Conservation (phyloP, 2,888 invertebrate genomes). For the Portevinia maculata region DNA sequence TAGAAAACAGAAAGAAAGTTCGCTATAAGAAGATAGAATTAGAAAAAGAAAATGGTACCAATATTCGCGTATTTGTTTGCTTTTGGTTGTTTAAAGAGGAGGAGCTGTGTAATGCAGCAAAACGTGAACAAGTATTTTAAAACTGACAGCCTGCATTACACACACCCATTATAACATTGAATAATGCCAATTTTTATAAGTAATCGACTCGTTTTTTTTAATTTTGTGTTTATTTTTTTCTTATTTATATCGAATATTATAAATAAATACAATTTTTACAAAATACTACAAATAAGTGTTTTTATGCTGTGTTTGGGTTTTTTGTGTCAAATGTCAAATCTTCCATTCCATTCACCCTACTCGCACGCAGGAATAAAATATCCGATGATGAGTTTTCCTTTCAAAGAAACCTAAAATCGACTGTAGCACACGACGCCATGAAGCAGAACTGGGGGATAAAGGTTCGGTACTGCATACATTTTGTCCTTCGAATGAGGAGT, state of each 20-base stretch:
- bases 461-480: no score
- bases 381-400: no score
- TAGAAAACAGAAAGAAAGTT: constrained; percentile 19
- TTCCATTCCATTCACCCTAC: no score
- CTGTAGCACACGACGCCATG: no score
- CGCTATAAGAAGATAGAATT: constrained; percentile 55
- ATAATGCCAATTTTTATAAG: constrained; percentile 64
- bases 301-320: background rate
- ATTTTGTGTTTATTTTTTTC: constrained; percentile 42
- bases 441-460: no score
- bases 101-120: constrained; percentile 14
- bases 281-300: constrained; percentile 14
- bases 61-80: constrained; percentile 29
- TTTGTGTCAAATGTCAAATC: background rate
- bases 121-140: constrained; percentile 8
- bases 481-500: no score
- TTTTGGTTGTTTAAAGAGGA: constrained; percentile 17
- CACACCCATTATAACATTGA: constrained; percentile 36
- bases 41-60: constrained; percentile 19
- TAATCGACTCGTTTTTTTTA: constrained; percentile 45
- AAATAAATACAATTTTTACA: constrained; percentile 68
- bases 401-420: no score
- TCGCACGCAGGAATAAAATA: no score
- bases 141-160: constrained; percentile 14
- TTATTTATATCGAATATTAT: constrained; percentile 69